Evolutionary conservation across 2,888 invertebrate species (phyloP).

Genomic region (Aspidiotus destructor): DNA sequence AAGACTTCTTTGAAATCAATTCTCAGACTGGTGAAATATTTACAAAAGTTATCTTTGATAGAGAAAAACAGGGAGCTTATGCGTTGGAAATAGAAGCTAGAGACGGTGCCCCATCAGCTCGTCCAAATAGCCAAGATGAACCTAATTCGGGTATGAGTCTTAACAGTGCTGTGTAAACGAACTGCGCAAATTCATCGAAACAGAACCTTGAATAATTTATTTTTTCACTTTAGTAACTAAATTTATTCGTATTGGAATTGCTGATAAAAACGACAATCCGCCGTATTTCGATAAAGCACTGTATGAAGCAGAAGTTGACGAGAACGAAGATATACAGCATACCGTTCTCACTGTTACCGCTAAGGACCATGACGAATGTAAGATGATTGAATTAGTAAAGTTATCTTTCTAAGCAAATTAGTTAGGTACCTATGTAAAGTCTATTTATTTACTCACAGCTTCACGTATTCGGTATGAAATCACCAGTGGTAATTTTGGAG

Average conservation of each 20-base stretch:
- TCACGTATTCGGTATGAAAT: conserved; percentile 99
- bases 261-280: conserved; percentile 99
- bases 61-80: conserved; percentile 95
- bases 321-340: conserved; percentile 94
- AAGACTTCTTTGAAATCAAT: conserved; percentile 94
- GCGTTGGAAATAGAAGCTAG: conserved; percentile 93
- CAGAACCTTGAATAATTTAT: conserved; percentile 16
- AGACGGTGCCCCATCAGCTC: conserved; percentile 91
- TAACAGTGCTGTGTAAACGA: neutral
- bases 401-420: neutral
- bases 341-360: conserved; percentile 96
- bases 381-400: conserved; percentile 46
- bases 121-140: conserved; percentile 85
- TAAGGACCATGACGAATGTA: conserved; percentile 98
- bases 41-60: conserved; percentile 90
- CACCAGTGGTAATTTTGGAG: conserved; percentile 97
- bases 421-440: neutral
- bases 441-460: conserved; percentile 49
- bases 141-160: conserved; percentile 76
- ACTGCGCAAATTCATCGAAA: neutral
- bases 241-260: conserved; percentile 95
- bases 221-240: conserved; percentile 74
- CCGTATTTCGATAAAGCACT: conserved; percentile 95
- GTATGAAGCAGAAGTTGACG: conserved; percentile 94
- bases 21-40: conserved; percentile 90